Conservation (phyloP, 2,797 vertebrate species). For the Meriones psammophilus region DNA sequence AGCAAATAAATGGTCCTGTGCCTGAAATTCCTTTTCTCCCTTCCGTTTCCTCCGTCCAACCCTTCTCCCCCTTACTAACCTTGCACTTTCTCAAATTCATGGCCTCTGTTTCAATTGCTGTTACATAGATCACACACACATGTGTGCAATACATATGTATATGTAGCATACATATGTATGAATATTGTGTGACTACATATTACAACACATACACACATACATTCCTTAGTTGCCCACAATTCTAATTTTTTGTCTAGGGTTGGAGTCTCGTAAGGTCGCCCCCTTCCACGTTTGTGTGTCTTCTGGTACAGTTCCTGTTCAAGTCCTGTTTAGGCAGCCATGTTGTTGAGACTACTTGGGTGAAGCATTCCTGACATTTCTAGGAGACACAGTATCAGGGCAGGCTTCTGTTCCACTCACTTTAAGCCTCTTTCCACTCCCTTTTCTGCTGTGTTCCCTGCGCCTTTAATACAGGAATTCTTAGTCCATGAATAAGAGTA, state of each 20-base stretch:
- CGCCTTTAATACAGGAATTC: neutral
- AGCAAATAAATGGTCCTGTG: neutral
- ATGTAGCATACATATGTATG: neutral
- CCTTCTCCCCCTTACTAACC: neutral
- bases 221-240: neutral
- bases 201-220: no score
- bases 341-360: neutral
- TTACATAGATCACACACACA: neutral
- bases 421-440: neutral
- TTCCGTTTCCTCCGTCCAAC: neutral
- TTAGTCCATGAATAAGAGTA: neutral
- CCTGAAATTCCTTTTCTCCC: neutral
- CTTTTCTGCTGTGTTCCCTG: neutral
- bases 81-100: neutral
- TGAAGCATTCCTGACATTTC: neutral
- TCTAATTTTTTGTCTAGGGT: neutral
- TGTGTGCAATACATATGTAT: neutral
- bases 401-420: neutral
- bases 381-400: neutral
- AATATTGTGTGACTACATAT: no score
- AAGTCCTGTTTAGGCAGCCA: neutral
- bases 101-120: neutral
- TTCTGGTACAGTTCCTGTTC: neutral
- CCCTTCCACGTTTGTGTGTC: neutral
- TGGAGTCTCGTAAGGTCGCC: neutral